Percentiles rank a stretch among this genome's conserved stretches.
These are phyloP conservation scores for Penaeus chinensis DNA, from an alignment of 1,140 invertebrate genomes.

Conservation along the genomic window DNA sequence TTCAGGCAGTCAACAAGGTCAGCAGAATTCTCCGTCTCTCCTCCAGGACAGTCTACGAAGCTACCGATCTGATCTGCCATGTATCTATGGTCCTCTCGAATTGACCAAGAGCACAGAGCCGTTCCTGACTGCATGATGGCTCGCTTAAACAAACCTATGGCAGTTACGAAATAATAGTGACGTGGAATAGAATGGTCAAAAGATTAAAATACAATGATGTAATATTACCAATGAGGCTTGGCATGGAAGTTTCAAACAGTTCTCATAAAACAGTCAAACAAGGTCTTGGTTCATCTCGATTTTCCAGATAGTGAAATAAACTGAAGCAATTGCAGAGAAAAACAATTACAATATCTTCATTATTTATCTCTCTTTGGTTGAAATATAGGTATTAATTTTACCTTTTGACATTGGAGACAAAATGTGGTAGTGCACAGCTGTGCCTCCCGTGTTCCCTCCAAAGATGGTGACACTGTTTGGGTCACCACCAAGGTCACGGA, in stretches of 20 bases:
- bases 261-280: too few species aligned
- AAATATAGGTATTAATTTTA: background rate
- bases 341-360: too few species aligned
- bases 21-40: too few species aligned
- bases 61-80: too few species aligned
- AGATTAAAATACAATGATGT: background rate
- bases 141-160: constrained; percentile 57
- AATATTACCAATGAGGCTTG: background rate
- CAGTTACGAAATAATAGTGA: background rate
- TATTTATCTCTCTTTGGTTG: too few species aligned
- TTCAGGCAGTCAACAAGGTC: too few species aligned
- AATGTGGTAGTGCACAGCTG: constrained; percentile 73
- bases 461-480: constrained; percentile 73
- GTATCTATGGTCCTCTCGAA: too few species aligned
- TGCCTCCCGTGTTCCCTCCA: constrained; percentile 75
- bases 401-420: constrained; percentile 68
- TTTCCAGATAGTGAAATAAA: too few species aligned
- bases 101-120: constrained; percentile 3
- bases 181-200: background rate
- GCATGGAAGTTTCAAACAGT: too few species aligned
- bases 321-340: too few species aligned
- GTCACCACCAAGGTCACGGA: constrained; percentile 73
- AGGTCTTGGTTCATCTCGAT: too few species aligned
- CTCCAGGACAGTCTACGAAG: too few species aligned
- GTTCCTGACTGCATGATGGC: constrained; percentile 64